A percentile compares a stretch with the other conserved stretches of the same genome.
Evolutionary conservation across 2,797 vertebrate genomes (phyloP).

Genomic region (Spinus olivaceus): DNA sequence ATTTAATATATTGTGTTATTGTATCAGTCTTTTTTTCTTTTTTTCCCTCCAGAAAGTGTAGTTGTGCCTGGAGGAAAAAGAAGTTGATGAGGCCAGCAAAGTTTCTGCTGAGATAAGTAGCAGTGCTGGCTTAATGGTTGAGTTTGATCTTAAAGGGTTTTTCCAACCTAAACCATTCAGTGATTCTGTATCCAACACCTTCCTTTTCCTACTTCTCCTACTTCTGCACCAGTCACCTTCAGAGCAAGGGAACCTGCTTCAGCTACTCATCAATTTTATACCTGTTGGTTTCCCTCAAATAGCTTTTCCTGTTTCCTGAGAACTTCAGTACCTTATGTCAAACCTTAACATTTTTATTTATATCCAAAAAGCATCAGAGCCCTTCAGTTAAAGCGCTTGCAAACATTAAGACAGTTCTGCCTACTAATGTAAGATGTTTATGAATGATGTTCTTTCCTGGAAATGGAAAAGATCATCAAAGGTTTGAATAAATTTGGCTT

Average conservation of each 20-base stretch:
- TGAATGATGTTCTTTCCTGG: background rate
- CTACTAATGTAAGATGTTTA: background rate
- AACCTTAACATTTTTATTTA: background rate
- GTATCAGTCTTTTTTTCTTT: background rate
- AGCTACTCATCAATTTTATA: background rate
- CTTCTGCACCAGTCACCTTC: background rate
- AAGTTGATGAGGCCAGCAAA: background rate
- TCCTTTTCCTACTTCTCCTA: background rate
- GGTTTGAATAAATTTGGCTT: background rate
- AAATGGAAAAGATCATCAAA: background rate
- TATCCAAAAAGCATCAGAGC: background rate
- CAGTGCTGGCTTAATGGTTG: background rate
- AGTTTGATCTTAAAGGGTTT: background rate
- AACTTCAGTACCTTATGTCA: background rate
- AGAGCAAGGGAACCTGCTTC: background rate
- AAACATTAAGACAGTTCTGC: background rate
- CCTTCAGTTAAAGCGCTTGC: background rate
- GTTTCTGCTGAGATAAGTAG: background rate
- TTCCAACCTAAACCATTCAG: background rate
- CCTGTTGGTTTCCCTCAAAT: background rate
- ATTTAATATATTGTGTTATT: background rate
- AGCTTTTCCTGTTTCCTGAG: background rate
- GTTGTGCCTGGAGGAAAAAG: background rate
- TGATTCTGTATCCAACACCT: background rate
- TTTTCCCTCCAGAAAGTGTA: background rate